A percentile compares a stretch with the other conserved stretches of the same genome.
Evolutionary conservation across 2,113 vertebrate species (phyloP).

Genomic region (human): DNA sequence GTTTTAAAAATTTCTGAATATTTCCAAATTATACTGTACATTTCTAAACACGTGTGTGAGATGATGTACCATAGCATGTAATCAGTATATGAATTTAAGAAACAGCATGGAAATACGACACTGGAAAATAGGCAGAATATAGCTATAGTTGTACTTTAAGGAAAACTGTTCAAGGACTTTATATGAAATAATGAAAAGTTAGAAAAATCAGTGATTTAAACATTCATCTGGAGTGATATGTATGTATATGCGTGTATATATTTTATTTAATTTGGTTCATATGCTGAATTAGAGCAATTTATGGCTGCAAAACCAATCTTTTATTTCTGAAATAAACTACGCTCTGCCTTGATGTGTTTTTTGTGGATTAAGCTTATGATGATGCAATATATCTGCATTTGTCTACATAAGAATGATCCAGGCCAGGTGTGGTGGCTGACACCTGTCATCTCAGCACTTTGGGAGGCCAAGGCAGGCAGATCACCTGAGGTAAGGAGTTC

Average conservation of each 20-base stretch:
- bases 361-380: no score
- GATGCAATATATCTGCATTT: no score
- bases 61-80: neutral
- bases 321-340: no score
- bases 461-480: no score
- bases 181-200: neutral
- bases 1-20: neutral
- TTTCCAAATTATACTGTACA: neutral
- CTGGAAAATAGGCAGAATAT: neutral
- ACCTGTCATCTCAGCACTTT: no score
- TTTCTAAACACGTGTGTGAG: neutral
- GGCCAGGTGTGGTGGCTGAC: no score
- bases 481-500: no score
- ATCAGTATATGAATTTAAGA: neutral
- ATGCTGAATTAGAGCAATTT: neutral
- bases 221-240: neutral
- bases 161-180: neutral
- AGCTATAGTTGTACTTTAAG: neutral
- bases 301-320: neutral
- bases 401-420: no score
- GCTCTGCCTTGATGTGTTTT: no score
- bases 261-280: neutral
- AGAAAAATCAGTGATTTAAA: neutral
- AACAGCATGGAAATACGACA: neutral
- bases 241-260: neutral